Evolutionary conservation across 2,113 vertebrate species (phyloP), one percentile per base, ranked within the genome.

Genomic region (Rynchops niger): DNA sequence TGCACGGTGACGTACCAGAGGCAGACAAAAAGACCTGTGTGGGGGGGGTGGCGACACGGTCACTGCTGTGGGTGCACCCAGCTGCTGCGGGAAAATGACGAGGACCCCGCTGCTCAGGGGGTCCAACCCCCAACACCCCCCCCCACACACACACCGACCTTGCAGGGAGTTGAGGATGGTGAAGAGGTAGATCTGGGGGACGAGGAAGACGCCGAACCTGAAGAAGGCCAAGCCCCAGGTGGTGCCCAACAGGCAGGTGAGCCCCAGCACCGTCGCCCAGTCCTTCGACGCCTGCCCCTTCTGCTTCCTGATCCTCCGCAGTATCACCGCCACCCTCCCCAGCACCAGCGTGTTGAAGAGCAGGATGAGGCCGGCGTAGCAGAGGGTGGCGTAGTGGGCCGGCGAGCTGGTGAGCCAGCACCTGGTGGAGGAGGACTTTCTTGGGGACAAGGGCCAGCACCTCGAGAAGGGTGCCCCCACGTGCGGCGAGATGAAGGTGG

Each of bases 401-500:
- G 4, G 9, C 1, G 0, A 6, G 43, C 42, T 81, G 62, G 87
- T 71, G 29, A 86, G 56, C 82, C 87, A 86, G 87, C 82, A 94
- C 50, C 87, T 94, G 82, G 34, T 1, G 3, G 34, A 55, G 53
- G 18, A 43, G 32, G 15, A 53, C 10, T 7, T 1, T 10, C 9
- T 5, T 52, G 50, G 26, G n/a, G 70, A 77, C 21, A n/a, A 32
- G 43, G 17, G 25, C 34, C 69, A 55, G 34, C 34, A n/a, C 16
- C 38, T 15, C 34, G 4, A 45, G 36, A 62, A 58, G 70, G 43
- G 23, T 67, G 40, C 38, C 43, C 16, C 27, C 15, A 17, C 0
- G 1, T 1, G 0, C 0, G 0, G 34, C 1, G 1, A 66, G 82
- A 29, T 40, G 50, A 62, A 58, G 21, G 17, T 11, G 25, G 45